These are phyloP conservation scores for Smittia aterrima DNA, from an alignment of 2,888 invertebrate genomes.

Conservation along the genomic window DNA sequence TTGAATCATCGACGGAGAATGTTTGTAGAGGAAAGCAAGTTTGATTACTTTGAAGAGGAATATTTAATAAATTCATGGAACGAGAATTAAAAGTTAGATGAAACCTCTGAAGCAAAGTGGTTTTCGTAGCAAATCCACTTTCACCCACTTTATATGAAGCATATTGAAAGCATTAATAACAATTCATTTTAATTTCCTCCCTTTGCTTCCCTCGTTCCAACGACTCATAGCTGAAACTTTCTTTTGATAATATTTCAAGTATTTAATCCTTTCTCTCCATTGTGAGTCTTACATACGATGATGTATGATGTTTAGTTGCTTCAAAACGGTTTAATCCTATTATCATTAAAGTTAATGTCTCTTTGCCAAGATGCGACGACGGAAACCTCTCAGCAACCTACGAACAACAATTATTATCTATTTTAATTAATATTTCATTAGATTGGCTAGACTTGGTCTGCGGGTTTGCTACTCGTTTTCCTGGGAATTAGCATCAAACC, in stretches of 20 bases:
- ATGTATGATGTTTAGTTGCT: background rate
- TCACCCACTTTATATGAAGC: background rate
- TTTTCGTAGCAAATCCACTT: background rate
- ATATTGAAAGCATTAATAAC: background rate
- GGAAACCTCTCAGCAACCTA: background rate
- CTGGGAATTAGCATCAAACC: background rate
- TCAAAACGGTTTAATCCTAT: constrained; percentile 13
- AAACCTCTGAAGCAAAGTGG: no score
- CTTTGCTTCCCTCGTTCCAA: background rate
- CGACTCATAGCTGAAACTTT: background rate
- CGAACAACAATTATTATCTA: constrained; percentile 29
- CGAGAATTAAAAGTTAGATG: no score
- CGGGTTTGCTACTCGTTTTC: background rate
- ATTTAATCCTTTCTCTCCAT: constrained; percentile 29
- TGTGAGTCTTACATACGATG: background rate
- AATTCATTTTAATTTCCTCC: background rate
- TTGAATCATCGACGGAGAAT: no score
- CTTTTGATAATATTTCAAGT: constrained; percentile 21
- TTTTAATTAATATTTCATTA: constrained; percentile 39
- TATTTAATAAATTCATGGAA: no score
- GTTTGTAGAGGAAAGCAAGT: no score
- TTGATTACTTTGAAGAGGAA: no score
- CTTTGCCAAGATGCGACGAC: background rate
- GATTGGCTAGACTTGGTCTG: constrained; percentile 38
- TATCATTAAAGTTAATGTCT: constrained; percentile 37